Percentiles rank a stretch among this genome's conserved stretches.
These are phyloP conservation scores for Pycnonotus jocosus DNA, from an alignment of 2,113 vertebrate genomes.

Conservation along the genomic window DNA sequence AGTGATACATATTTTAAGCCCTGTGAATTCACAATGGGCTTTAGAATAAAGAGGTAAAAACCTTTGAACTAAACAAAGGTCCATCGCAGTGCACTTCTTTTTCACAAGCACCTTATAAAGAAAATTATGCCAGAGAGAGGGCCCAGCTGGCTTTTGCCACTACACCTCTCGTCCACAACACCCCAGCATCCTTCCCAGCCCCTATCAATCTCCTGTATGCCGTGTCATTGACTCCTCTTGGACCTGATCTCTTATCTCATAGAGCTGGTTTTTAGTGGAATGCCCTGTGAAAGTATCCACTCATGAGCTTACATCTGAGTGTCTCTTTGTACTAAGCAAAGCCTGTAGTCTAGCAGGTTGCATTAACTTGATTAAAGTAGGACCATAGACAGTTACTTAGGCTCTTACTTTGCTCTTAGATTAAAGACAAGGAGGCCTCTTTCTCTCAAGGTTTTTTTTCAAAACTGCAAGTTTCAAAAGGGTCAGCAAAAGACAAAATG, in stretches of 20 bases:
- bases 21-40: conserved; percentile 93
- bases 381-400: conserved; percentile 77
- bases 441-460: conserved; percentile 74
- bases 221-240: conserved; percentile 66
- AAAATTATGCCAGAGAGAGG: conserved; percentile 71
- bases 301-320: conserved; percentile 78
- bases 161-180: conserved; percentile 72
- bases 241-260: conserved; percentile 71
- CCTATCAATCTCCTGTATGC: conserved; percentile 64
- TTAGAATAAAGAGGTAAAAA: conserved; percentile 94
- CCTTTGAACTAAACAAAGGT: conserved; percentile 99
- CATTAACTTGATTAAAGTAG: conserved; percentile 99
- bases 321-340: conserved; percentile 87
- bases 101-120: conserved; percentile 83
- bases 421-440: conserved; percentile 85
- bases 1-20: conserved; percentile 98
- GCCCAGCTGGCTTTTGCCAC: conserved; percentile 76
- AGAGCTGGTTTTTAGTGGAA: conserved; percentile 71
- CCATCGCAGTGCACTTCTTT: conserved; percentile 83
- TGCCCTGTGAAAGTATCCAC: conserved; percentile 78
- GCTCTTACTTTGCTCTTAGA: conserved; percentile 87
- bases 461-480: conserved; percentile 86
- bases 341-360: conserved; percentile 78
- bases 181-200: conserved; percentile 77
- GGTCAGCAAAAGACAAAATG: conserved; percentile 90